Conservation (phyloP, 2,113 vertebrate species). For the Xenus cinereus region DNA sequence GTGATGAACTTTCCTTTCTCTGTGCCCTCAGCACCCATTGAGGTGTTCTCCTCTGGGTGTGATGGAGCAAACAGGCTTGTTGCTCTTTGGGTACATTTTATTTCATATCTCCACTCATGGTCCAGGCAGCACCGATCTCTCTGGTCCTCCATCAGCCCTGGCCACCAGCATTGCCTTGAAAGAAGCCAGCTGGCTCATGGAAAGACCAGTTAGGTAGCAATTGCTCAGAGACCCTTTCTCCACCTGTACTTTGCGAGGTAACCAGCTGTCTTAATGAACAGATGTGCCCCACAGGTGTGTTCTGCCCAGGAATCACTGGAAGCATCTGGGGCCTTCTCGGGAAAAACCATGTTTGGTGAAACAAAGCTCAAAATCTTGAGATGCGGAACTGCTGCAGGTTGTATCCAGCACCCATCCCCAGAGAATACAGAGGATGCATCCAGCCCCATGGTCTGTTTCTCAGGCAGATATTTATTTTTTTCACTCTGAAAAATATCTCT, state of each 20-base stretch:
- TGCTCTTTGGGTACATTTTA: not conserved
- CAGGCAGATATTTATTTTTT: not conserved
- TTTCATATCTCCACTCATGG: not conserved
- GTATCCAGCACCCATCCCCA: not conserved
- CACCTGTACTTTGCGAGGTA: conserved; percentile 2
- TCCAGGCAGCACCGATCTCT: not conserved
- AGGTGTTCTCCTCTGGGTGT: not conserved
- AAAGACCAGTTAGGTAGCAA: not conserved
- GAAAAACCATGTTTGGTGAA: not conserved
- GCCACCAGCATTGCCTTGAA: not conserved
- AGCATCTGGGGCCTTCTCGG: not conserved
- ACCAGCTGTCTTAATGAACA: not conserved
- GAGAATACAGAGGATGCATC: not conserved
- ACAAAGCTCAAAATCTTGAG: not conserved
- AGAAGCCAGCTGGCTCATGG: conserved; percentile 6
- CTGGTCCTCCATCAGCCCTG: not conserved
- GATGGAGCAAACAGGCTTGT: not conserved
- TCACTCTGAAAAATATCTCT: not conserved
- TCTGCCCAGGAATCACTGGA: not conserved
- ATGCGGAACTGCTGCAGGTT: not conserved
- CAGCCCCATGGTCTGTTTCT: not conserved
- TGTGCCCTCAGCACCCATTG: not conserved
- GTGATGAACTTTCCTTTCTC: not conserved
- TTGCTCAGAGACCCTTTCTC: conserved; percentile 16
- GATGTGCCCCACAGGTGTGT: not conserved